Percentiles rank a stretch among this genome's conserved stretches.
Conservation (phyloP, 2,797 vertebrate genomes). For the Anas bahamensis region DNA sequence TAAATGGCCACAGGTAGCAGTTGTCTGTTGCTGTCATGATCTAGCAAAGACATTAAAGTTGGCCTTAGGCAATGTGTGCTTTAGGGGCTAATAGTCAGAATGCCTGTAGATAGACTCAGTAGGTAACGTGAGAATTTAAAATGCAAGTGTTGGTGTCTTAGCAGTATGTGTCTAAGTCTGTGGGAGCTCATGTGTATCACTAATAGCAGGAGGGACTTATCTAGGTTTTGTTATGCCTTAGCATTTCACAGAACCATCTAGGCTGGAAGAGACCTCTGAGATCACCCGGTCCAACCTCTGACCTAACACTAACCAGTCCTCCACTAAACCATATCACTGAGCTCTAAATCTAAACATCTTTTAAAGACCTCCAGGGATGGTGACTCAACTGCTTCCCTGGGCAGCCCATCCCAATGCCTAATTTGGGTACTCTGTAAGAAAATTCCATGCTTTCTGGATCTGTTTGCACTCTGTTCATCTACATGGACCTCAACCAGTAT, state of each 20-base stretch:
- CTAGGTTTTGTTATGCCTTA: background rate
- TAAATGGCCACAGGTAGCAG: background rate
- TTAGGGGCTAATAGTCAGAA: background rate
- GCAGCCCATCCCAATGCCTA: no score
- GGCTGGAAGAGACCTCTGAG: no score
- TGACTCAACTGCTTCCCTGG: no score
- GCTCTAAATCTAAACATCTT: no score
- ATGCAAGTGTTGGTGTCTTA: background rate
- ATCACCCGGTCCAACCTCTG: no score
- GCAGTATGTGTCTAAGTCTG: background rate
- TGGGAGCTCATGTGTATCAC: background rate
- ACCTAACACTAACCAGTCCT: no score
- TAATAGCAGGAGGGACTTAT: background rate
- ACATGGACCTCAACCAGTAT: background rate
- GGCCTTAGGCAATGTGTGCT: background rate
- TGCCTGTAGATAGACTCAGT: no score
- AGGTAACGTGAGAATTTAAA: no score
- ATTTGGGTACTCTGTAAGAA: background rate
- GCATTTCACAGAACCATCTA: no score
- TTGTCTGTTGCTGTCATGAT: background rate
- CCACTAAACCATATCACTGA: no score
- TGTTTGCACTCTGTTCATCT: background rate
- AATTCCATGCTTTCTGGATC: background rate
- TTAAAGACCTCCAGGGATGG: no score
- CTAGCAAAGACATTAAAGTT: background rate